Evolutionary conservation across 30 jellyfish, hydroid and myxozoan genomes (phyloP), one percentile per base, ranked within the genome.

Genomic region (Rhopilema esculentum): DNA sequence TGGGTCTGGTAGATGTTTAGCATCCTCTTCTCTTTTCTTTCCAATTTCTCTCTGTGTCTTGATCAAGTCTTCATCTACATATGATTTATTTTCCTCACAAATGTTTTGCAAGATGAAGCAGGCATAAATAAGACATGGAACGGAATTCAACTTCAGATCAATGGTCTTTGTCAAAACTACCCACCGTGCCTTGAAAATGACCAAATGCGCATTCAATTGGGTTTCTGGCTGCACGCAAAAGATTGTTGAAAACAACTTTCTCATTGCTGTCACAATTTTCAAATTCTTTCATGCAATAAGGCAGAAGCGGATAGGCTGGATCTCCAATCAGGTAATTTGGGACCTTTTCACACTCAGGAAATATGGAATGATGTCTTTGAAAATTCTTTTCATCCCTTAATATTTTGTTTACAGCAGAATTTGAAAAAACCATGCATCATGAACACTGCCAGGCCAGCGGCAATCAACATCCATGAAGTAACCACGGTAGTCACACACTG

Each of bases 201-300:
- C 92, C 92, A 86, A 86, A 86, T 4, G 95, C 92, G 49, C 96
- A 87, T 68, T 75, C 92, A 57, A 79, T 77, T 77, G 79, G 93
- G 30, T 87, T 87, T 21, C 91, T 67, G 2, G 97, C 97, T 20
- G 78, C 33, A 12, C 84, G 77, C 68, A 88, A 63, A 75, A 79
- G 23, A 4, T 53, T 69, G 81, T 88, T 80, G 68, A 88, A 88
- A 57, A 88, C 63, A 16, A 88, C 97, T 25, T 88, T 27, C 6
- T 86, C 84, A 66, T 86, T 86, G 61, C 0, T 86, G 69, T 48
- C 31, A 63, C 88, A 76, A 26, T 79, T 24, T 31, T 69, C 82
- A 69, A 24, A 81, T 74, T 88, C 93, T 16, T 88, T 88, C 93
- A 81, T 80, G 70, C 91, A 87, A 61, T 79, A 81, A 16, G 97